A percentile compares a stretch with the other conserved stretches of the same genome.
phyloP scores from a whole-genome alignment of 2,888 invertebrate species.

The Pandemis cinnamomeana region DNA sequence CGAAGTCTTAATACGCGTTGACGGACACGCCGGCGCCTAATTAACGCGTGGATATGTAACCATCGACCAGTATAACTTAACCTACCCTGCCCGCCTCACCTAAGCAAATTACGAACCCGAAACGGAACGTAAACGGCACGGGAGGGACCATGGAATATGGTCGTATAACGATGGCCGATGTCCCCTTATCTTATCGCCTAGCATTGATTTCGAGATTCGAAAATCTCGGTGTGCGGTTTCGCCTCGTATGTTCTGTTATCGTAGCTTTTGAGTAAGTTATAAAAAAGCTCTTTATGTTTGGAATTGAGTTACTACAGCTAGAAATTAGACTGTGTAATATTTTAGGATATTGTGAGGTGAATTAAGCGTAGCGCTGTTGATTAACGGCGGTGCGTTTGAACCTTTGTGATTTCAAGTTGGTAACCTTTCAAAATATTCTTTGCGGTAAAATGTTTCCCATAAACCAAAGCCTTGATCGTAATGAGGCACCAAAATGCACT shows the following conservation, averaged over 20 bases:
- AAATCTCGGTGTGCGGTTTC: constrained; percentile 79
- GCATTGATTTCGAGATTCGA: constrained; percentile 78
- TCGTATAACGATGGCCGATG: constrained; percentile 53
- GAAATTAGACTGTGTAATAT: not conserved
- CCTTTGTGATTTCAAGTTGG: not conserved
- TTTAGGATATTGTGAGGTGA: not conserved
- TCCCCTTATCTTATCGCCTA: constrained; percentile 77
- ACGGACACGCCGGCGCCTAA: constrained; percentile 81
- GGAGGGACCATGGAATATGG: constrained; percentile 55
- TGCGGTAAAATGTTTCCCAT: constrained; percentile 24
- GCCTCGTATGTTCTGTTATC: constrained; percentile 46
- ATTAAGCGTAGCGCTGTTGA: constrained; percentile 5
- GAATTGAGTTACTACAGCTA: constrained; percentile 9
- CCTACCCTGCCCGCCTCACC: constrained; percentile 40
- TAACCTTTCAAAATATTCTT: constrained; percentile 12
- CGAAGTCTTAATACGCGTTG: constrained; percentile 78
- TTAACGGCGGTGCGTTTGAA: not conserved
- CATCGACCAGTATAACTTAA: constrained; percentile 55
- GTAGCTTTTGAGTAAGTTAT: constrained; percentile 33
- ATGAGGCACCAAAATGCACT: constrained; percentile 37
- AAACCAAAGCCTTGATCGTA: constrained; percentile 29
- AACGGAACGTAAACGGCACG: not conserved
- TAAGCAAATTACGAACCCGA: not conserved
- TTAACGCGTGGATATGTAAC: constrained; percentile 68
- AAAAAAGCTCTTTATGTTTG: constrained; percentile 27